Percentiles rank a stretch among this genome's conserved stretches.
phyloP scores from a whole-genome alignment of 2,888 invertebrate genomes.

The Ectemnius continuus region DNA sequence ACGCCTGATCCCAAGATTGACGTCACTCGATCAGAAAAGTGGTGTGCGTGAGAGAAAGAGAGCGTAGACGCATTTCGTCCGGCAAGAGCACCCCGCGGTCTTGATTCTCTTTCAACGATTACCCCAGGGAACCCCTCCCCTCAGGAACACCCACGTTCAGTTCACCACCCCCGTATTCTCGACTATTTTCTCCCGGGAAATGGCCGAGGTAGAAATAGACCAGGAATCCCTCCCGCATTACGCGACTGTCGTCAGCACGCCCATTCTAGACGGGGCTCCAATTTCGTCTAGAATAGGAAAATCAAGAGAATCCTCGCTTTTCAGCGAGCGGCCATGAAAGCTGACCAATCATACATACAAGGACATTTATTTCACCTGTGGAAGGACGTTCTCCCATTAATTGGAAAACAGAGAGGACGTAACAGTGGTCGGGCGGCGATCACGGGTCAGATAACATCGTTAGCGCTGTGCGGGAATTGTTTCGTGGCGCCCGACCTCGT shows the following conservation, averaged over 20 bases:
- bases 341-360: no score
- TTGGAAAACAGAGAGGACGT: not conserved
- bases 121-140: slow-evolving; percentile 37
- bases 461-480: not conserved
- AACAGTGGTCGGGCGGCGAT: not conserved
- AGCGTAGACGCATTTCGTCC: slow-evolving; percentile 24
- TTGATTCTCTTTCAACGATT: slow-evolving; percentile 31
- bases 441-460: not conserved
- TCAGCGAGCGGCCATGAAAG: no score
- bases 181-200: slow-evolving; percentile 40
- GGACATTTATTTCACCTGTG: no score
- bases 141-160: slow-evolving; percentile 46
- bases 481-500: not conserved
- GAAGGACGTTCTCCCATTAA: not conserved
- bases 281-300: not conserved
- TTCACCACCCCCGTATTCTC: slow-evolving; percentile 15
- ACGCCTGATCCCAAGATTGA: slow-evolving; percentile 41
- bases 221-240: slow-evolving; percentile 5
- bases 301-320: not conserved
- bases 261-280: no score
- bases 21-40: slow-evolving; percentile 42
- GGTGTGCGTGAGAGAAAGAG: not conserved
- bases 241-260: slow-evolving; percentile 21
- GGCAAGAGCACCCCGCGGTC: slow-evolving; percentile 25
- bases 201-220: slow-evolving; percentile 39